phyloP scores from a whole-genome alignment of 2,113 vertebrate species.

The Halichoerus grypus region DNA sequence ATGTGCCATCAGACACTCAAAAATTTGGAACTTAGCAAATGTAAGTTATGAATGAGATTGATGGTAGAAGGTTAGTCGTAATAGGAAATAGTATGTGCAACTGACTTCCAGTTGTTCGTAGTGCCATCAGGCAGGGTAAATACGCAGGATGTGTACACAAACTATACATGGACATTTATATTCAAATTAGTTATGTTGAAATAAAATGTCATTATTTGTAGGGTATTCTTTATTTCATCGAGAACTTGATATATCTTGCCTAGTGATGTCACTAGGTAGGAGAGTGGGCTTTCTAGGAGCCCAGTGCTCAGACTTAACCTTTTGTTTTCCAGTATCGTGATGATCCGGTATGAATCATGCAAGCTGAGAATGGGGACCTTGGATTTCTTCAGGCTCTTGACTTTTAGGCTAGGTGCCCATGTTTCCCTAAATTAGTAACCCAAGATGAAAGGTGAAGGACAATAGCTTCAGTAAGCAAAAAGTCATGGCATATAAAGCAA shows the following conservation, averaged over 20 bases:
- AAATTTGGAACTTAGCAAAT: not conserved
- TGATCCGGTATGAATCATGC: not conserved
- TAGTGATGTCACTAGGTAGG: not conserved
- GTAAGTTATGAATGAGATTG: conserved; percentile 24
- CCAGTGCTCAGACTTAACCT: not conserved
- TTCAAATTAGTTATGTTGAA: not conserved
- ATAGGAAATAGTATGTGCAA: not conserved
- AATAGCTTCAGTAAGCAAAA: conserved; percentile 54
- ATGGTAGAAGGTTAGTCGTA: not conserved
- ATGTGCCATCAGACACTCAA: not conserved
- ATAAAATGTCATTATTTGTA: not conserved
- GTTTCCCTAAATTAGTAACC: conserved; percentile 31
- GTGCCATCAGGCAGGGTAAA: not conserved
- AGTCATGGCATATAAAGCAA: not conserved
- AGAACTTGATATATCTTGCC: not conserved
- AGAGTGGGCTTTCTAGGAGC: not conserved
- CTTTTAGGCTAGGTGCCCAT: not conserved
- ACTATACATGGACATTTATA: not conserved
- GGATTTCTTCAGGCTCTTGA: not conserved
- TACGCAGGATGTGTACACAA: not conserved
- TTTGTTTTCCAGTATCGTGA: not conserved
- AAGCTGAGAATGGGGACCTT: not conserved
- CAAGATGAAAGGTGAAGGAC: conserved; percentile 46
- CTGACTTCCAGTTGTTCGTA: not conserved
- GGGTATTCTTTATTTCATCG: not conserved